Conservation (phyloP, 2,888 invertebrate species). For the Polymixis flavicincta region DNA sequence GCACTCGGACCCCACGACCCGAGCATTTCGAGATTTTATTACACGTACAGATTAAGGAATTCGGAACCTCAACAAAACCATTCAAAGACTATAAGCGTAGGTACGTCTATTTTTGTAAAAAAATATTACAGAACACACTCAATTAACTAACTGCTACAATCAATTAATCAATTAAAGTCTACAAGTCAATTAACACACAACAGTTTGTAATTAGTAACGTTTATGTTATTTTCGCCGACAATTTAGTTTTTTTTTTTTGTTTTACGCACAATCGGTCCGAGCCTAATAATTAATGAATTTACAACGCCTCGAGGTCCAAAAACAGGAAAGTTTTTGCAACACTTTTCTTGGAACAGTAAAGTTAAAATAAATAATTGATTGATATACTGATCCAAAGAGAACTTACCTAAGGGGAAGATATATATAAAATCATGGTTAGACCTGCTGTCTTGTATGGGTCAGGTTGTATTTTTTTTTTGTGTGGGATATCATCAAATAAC, state of each 20-base stretch:
- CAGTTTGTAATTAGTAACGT: conserved; percentile 48
- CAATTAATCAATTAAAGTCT: conserved; percentile 57
- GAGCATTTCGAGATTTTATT: too few relatives aligned
- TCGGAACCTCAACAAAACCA: neutral
- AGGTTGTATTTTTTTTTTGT: too few relatives aligned
- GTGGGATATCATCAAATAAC: too few relatives aligned
- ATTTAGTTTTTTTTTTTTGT: conserved; percentile 15
- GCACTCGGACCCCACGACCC: too few relatives aligned
- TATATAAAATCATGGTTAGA: too few relatives aligned
- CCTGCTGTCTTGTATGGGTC: too few relatives aligned
- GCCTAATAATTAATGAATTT: conserved; percentile 43
- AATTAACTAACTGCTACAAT: conserved; percentile 28
- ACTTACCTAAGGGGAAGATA: too few relatives aligned
- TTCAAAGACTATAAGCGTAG: neutral
- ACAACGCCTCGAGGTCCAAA: conserved; percentile 16
- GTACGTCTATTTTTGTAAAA: conserved; percentile 1
- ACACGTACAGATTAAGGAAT: neutral
- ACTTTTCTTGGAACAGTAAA: neutral
- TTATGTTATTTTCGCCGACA: conserved; percentile 28
- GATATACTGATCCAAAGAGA: neutral
- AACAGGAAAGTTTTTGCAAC: neutral
- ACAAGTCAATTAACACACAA: conserved; percentile 54
- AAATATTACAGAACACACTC: conserved; percentile 21
- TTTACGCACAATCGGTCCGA: neutral
- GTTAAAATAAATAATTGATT: neutral